Evolutionary conservation across 1,140 invertebrate genomes (phyloP).

Genomic region (Habropoda laboriosa): DNA sequence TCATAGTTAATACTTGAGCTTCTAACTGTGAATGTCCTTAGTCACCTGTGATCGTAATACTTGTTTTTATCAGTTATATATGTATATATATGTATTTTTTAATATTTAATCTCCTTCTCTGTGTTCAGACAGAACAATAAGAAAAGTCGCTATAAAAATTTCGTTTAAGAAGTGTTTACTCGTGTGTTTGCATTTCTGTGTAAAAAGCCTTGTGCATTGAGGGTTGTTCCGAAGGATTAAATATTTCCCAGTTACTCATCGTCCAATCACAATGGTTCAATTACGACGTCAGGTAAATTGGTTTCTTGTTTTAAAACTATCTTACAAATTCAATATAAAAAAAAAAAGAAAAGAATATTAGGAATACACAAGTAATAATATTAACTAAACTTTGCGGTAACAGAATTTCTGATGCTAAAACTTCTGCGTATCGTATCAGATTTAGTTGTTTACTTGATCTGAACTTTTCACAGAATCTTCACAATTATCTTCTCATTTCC

Average conservation of each 20-base stretch:
- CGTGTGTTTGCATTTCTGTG: neutral
- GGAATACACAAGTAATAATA: no score
- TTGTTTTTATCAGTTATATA: neutral
- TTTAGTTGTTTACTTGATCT: conserved; percentile 8
- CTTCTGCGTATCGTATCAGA: neutral
- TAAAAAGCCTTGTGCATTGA: conserved; percentile 50
- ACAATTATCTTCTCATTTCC: conserved; percentile 6
- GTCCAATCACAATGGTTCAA: conserved; percentile 71
- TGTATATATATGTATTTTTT: neutral
- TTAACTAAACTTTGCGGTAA: neutral
- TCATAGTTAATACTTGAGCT: neutral
- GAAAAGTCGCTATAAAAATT: neutral
- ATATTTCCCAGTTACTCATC: neutral
- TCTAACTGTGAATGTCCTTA: neutral
- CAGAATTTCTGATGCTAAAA: neutral
- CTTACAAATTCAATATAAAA: neutral
- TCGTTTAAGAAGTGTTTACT: neutral
- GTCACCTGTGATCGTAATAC: neutral
- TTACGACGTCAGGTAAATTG: conserved; percentile 71
- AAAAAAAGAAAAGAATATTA: neutral
- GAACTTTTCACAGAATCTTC: conserved; percentile 5
- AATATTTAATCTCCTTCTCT: neutral
- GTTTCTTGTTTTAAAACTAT: neutral
- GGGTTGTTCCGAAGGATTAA: conserved; percentile 22
- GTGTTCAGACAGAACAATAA: neutral